Percentiles rank a stretch among this genome's conserved stretches.
Conservation (phyloP, 1,140 invertebrate species). For the Diprion similis region DNA sequence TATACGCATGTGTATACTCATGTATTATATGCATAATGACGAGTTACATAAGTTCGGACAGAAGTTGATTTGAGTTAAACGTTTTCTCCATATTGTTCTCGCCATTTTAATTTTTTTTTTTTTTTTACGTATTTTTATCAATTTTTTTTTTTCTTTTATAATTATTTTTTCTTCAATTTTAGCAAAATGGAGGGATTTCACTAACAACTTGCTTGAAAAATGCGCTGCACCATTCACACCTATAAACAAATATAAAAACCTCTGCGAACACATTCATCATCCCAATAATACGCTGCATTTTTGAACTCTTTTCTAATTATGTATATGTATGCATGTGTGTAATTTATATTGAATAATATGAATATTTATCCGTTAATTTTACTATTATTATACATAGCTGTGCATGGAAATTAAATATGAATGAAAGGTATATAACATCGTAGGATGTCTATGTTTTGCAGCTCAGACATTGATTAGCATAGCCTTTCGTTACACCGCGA, state of each 20-base stretch:
- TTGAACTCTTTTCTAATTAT: background rate
- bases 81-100: slow-evolving; percentile 24
- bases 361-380: background rate
- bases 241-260: slow-evolving; percentile 14
- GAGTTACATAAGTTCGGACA: slow-evolving; percentile 53
- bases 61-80: slow-evolving; percentile 44
- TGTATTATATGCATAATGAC: slow-evolving; percentile 34
- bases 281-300: background rate
- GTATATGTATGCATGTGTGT: background rate
- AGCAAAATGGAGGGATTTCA: slow-evolving; percentile 60
- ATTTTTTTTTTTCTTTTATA: slow-evolving; percentile 30
- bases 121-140: slow-evolving; percentile 38
- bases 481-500: no score
- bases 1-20: background rate
- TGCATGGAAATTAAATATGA: background rate
- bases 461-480: no score
- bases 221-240: slow-evolving; percentile 48
- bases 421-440: background rate
- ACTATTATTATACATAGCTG: background rate
- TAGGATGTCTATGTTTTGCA: no score
- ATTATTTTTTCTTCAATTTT: slow-evolving; percentile 29
- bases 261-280: background rate
- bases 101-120: slow-evolving; percentile 23
- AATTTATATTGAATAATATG: background rate
- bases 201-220: slow-evolving; percentile 56